Percentiles rank a stretch among this genome's conserved stretches.
Evolutionary conservation across 1,140 invertebrate species (phyloP).

Genomic region (Macrostomum lignano): DNA sequence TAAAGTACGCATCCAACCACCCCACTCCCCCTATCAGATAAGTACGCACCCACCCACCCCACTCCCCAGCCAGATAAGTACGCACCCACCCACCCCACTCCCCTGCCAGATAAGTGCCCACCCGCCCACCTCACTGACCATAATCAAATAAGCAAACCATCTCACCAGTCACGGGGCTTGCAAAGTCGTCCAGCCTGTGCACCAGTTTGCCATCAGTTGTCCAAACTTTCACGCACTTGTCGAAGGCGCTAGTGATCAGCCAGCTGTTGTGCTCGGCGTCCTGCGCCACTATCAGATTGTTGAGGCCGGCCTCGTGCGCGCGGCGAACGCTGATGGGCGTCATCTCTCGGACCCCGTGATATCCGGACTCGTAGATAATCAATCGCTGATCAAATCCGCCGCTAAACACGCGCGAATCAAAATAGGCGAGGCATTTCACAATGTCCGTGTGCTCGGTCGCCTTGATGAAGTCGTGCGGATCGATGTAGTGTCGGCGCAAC

Average conservation of each 20-base stretch:
- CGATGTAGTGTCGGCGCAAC: constrained; percentile 17
- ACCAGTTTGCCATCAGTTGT: constrained; percentile 22
- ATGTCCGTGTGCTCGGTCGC: constrained; percentile 24
- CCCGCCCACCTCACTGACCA: too few relatives aligned
- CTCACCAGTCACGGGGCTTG: constrained; percentile 18
- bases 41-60: too few relatives aligned
- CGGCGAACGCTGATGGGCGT: constrained; percentile 12
- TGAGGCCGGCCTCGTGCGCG: constrained; percentile 26
- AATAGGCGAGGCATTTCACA: constrained; percentile 18
- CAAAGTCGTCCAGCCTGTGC: constrained; percentile 20
- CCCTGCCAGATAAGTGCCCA: too few relatives aligned
- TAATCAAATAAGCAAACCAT: too few relatives aligned
- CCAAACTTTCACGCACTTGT: constrained; percentile 27
- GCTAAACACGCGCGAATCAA: constrained; percentile 22
- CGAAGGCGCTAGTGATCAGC: constrained; percentile 26
- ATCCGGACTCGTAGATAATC: constrained; percentile 23
- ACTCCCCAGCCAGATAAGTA: too few relatives aligned
- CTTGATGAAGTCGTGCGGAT: constrained; percentile 12
- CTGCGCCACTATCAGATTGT: constrained; percentile 18
- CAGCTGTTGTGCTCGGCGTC: constrained; percentile 24
- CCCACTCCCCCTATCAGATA: too few relatives aligned
- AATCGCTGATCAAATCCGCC: constrained; percentile 23
- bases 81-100: too few relatives aligned
- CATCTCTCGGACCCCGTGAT: constrained; percentile 16
- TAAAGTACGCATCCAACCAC: too few relatives aligned